These are phyloP conservation scores for Halichoerus grypus DNA, from an alignment of 2,113 vertebrate species.

Conservation along the genomic window DNA sequence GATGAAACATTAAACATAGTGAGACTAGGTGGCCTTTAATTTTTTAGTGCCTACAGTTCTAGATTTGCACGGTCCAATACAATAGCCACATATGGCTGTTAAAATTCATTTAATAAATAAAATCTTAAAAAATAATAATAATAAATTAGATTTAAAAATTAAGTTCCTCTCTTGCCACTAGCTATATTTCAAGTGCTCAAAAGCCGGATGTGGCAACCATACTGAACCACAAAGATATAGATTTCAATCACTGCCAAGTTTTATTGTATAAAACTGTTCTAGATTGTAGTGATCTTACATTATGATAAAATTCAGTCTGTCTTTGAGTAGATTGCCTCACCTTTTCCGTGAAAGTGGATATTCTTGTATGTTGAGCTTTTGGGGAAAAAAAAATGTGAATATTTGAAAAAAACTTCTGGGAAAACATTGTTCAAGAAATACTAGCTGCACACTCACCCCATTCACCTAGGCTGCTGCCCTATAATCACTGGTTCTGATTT, in stretches of 20 bases:
- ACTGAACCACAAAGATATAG: not conserved
- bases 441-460: not conserved
- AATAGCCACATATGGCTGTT: not conserved
- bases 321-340: not conserved
- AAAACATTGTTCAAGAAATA: not conserved
- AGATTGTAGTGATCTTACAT: not conserved
- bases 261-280: not conserved
- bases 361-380: constrained; percentile 12
- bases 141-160: constrained; percentile 8
- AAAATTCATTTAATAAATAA: not conserved
- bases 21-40: not conserved
- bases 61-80: not conserved
- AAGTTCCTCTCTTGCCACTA: not conserved
- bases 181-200: constrained; percentile 7
- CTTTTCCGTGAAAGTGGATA: constrained; percentile 17
- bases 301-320: not conserved
- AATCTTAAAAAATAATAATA: too few relatives aligned
- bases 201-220: not conserved
- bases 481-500: not conserved
- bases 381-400: not conserved
- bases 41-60: not conserved
- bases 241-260: not conserved
- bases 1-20: constrained; percentile 25
- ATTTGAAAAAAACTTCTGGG: not conserved
- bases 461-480: not conserved